Base-by-base conservation (phyloP, 1,140 invertebrate species). In the Drosophila chauvacae region DNA sequence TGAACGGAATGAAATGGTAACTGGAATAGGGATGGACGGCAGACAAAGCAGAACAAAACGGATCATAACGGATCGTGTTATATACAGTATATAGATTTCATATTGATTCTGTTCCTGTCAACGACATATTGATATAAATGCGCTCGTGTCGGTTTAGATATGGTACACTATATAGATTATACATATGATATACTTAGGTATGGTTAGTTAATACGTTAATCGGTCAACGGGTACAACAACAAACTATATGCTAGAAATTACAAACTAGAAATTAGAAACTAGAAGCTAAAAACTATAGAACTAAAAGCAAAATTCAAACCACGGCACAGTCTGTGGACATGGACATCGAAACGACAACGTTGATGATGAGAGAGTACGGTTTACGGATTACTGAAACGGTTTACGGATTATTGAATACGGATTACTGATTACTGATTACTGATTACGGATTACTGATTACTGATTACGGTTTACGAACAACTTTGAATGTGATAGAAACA, bases 321-420 rank as follows among this genome's bases (percentile, higher is more conserved):
- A 76, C 73, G 71, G 61, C 73, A 66, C 71, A 76, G 42, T 76
- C 72, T 75, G 73, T 78, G 75, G 75, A 78, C 75, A 87, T 88
- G 72, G 66, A 87, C 81, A 85, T 85, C 73, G 74, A 87, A 82
- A 88, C 68, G 76, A 80, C 80, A 84, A 83, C 83, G 71, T 80
- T 87, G 76, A 83, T 86, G 79, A 86, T 78, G 71, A 79, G 65
- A 78, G 45, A 48, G 45, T 48, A 84, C 68, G 68, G 37, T 77
- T 65, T 84, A 75, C 71, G 61, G 60, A 51, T 71, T 76, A 80
- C 77, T 74, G 44, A 62, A 72, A 84, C 66, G 68, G 37, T 77
- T 65, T 83, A 74, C 71, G 61, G 60, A 56, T 71, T 76, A 80
- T 72, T 74, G 39, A 59, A 72, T 80, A 77, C 53, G 45, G 48